phyloP scores from a whole-genome alignment of 2,888 invertebrate species.

The Lathronympha strigana region DNA sequence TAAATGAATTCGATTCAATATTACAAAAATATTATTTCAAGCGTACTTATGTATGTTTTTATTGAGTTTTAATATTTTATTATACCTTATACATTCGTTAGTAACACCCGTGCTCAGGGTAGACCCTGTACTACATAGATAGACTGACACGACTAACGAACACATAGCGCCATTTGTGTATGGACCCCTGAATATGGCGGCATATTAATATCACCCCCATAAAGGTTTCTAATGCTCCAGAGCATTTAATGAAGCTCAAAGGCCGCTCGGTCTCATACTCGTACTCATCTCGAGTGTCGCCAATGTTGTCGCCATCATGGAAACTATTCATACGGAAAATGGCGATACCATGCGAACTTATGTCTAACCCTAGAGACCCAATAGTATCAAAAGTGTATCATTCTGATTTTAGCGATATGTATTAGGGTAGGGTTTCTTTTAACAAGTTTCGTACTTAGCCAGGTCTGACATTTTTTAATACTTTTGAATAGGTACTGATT shows the following conservation, averaged over 20 bases:
- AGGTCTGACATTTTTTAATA: too few species aligned
- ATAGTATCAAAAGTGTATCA: background rate
- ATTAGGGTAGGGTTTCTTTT: too few species aligned
- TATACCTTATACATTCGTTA: too few species aligned
- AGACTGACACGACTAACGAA: background rate
- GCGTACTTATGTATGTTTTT: too few species aligned
- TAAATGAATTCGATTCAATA: background rate
- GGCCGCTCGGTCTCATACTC: constrained; percentile 5
- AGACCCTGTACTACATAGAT: too few species aligned
- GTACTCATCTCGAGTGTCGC: constrained; percentile 10
- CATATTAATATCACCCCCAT: constrained; percentile 2
- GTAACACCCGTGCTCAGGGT: too few species aligned
- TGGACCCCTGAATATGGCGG: background rate
- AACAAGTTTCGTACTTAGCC: too few species aligned
- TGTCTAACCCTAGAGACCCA: background rate
- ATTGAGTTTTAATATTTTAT: too few species aligned
- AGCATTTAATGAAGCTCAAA: constrained; percentile 17
- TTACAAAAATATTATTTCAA: background rate
- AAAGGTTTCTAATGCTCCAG: constrained; percentile 4
- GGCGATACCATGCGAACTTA: background rate
- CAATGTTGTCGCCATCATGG: background rate
- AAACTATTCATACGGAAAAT: constrained; percentile 12
- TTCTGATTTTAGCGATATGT: background rate
- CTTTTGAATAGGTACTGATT: too few species aligned
- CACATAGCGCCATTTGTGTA: too few species aligned